Conservation (phyloP, 1,140 invertebrate species). For the Lordiphosa collinella region DNA sequence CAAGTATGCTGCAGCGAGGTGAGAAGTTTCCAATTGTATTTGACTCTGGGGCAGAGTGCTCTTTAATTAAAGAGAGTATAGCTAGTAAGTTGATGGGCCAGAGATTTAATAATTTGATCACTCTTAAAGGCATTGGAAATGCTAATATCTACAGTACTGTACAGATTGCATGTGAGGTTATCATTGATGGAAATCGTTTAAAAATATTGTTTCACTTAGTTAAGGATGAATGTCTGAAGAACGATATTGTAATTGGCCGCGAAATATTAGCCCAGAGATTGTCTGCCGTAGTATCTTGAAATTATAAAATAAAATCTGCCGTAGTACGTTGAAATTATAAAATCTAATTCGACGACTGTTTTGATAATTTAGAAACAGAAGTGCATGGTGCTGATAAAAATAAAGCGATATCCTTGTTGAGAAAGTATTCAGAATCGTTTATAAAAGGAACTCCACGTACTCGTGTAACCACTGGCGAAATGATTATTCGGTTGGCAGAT, state of each 20-base stretch:
- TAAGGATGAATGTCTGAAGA: constrained; percentile 3
- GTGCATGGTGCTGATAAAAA: not conserved
- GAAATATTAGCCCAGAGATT: constrained; percentile 3
- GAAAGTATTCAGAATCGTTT: constrained; percentile 11
- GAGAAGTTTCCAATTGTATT: constrained; percentile 13
- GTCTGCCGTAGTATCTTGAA: not conserved
- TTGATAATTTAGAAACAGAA: constrained; percentile 6
- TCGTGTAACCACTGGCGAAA: constrained; percentile 7
- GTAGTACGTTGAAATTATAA: not conserved
- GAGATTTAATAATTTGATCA: constrained; percentile 1
- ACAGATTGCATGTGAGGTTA: too few relatives aligned
- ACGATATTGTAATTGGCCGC: constrained; percentile 11
- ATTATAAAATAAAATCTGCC: too few relatives aligned
- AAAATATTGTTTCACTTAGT: constrained; percentile 2
- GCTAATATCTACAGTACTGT: not conserved
- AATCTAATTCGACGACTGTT: not conserved
- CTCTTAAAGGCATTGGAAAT: constrained; percentile 7
- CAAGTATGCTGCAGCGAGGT: not conserved
- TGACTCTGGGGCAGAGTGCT: not conserved
- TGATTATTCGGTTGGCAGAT: constrained; percentile 1
- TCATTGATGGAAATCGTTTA: constrained; percentile 7
- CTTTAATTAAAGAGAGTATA: not conserved
- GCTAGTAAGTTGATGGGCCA: not conserved
- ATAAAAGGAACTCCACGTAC: constrained; percentile 7
- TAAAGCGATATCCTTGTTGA: constrained; percentile 1